phyloP scores from a whole-genome alignment of 2,888 invertebrate genomes.

The Heliconius aoede region DNA sequence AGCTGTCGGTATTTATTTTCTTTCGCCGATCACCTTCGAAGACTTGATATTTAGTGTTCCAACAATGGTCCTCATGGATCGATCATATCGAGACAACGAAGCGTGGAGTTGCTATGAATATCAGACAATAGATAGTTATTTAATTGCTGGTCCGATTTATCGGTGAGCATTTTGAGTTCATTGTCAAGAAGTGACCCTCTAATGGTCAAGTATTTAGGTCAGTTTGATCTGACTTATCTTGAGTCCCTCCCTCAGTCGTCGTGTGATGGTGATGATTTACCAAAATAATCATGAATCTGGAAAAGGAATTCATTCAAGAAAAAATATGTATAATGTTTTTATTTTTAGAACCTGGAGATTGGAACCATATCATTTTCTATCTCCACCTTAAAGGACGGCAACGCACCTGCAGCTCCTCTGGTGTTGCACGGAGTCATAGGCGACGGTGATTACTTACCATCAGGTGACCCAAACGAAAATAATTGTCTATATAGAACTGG shows the following conservation, averaged over 20 bases:
- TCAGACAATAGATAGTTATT: conserved; percentile 55
- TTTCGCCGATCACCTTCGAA: conserved; percentile 39
- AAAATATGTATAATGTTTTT: not conserved
- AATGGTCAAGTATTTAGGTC: conserved; percentile 65
- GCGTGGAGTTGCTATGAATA: conserved; percentile 49
- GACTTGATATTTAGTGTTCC: conserved; percentile 35
- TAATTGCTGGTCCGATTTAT: conserved; percentile 34
- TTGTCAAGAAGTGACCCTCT: conserved; percentile 70
- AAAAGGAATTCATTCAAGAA: no score
- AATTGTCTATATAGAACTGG: no score
- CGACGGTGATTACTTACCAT: no score
- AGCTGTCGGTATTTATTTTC: conserved; percentile 43
- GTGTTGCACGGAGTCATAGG: no score
- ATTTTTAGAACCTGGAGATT: no score
- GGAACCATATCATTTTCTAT: no score
- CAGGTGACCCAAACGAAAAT: no score
- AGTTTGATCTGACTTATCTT: conserved; percentile 53
- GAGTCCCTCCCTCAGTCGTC: conserved; percentile 42
- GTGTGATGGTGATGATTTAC: not conserved
- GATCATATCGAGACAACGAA: conserved; percentile 45
- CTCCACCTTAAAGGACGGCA: no score
- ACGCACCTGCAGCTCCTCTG: no score
- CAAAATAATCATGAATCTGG: not conserved
- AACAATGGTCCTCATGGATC: conserved; percentile 40
- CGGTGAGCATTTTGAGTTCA: conserved; percentile 73